phyloP scores from a whole-genome alignment of 2,888 invertebrate species.

The Ophonus ardosiacus region DNA sequence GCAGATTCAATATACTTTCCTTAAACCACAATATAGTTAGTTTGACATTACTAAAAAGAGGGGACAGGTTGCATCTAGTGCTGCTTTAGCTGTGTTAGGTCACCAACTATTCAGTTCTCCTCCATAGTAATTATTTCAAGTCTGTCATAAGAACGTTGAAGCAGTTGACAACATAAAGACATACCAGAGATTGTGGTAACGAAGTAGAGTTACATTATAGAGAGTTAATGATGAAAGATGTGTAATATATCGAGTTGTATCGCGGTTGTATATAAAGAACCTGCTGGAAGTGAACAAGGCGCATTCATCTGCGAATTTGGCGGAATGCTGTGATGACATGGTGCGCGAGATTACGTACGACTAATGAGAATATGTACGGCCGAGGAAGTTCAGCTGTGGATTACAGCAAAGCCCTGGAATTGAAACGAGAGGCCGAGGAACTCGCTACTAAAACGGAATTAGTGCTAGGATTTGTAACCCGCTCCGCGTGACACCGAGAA shows the following conservation, averaged over 20 bases:
- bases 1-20: too few species aligned
- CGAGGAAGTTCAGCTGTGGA: constrained; percentile 55
- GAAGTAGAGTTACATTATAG: background rate
- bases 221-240: background rate
- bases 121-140: too few species aligned
- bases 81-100: too few species aligned
- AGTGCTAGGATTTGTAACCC: constrained; percentile 55
- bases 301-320: background rate
- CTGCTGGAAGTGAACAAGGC: background rate
- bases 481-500: constrained; percentile 28
- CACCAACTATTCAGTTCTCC: too few species aligned
- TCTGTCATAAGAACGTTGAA: too few species aligned
- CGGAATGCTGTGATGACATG: background rate
- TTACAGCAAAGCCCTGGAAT: constrained; percentile 56
- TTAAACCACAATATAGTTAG: too few species aligned
- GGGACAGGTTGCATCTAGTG: too few species aligned
- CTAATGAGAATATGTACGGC: constrained; percentile 61
- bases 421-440: constrained; percentile 52
- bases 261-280: background rate
- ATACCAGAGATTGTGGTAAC: too few species aligned
- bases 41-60: too few species aligned
- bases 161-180: too few species aligned
- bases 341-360: constrained; percentile 54
- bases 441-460: constrained; percentile 61
- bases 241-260: background rate